phyloP scores from a whole-genome alignment of 2,113 vertebrate species.

The Cariama cristata region DNA sequence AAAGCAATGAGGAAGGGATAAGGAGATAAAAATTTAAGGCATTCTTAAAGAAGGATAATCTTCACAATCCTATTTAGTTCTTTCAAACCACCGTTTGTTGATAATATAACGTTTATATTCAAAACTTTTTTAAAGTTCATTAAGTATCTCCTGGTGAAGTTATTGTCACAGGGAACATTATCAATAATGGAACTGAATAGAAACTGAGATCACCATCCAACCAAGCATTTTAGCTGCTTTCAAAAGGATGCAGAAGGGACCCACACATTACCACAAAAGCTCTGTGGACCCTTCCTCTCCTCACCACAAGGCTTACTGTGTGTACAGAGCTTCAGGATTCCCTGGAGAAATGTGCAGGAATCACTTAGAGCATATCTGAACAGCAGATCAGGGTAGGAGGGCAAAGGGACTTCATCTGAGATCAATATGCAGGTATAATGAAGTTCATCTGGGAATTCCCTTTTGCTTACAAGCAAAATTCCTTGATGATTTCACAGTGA shows the following conservation, averaged over 20 bases:
- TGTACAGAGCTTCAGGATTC: not conserved
- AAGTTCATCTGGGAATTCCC: not conserved
- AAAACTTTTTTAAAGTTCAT: constrained; percentile 70
- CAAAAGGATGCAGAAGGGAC: not conserved
- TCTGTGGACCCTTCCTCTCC: not conserved
- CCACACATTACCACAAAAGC: not conserved
- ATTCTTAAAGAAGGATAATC: constrained; percentile 82
- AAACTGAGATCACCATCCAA: not conserved
- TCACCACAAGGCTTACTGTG: not conserved
- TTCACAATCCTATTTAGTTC: constrained; percentile 79
- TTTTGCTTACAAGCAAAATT: not conserved
- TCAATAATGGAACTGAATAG: constrained; percentile 39
- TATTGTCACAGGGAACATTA: constrained; percentile 41
- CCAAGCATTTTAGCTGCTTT: not conserved
- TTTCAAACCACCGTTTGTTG: constrained; percentile 74
- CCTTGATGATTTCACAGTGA: not conserved
- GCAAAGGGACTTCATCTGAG: not conserved
- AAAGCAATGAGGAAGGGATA: constrained; percentile 80
- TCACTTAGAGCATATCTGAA: not conserved
- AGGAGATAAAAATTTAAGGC: constrained; percentile 81
- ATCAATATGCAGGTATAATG: not conserved
- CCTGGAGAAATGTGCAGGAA: not conserved
- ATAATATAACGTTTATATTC: constrained; percentile 73
- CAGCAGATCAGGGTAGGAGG: not conserved
- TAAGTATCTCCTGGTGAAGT: constrained; percentile 35